These are phyloP conservation scores for Dufourea novaeangliae DNA, from an alignment of 1,140 invertebrate genomes.

Conservation along the genomic window DNA sequence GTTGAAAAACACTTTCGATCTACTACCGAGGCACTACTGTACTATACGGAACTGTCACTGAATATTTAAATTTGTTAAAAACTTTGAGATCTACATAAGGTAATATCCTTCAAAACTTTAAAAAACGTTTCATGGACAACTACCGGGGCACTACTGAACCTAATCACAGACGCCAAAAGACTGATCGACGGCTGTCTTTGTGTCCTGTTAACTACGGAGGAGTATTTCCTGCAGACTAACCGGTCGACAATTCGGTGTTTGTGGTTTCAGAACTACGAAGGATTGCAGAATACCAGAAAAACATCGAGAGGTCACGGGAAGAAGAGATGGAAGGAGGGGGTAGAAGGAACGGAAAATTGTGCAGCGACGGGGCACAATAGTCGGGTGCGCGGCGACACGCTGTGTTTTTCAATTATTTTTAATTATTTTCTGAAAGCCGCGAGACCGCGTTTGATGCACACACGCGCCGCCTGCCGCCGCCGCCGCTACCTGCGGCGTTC, in stretches of 20 bases:
- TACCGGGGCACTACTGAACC: not conserved
- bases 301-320: not conserved
- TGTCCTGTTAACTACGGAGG: conserved; percentile 34
- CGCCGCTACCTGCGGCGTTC: conserved; percentile 14
- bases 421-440: conserved; percentile 74
- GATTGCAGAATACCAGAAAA: conserved; percentile 38
- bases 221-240: not conserved
- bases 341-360: conserved; percentile 64
- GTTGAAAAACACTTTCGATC: not conserved
- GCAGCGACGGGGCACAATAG: conserved; percentile 52
- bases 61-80: too few species aligned
- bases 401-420: conserved; percentile 74
- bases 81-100: too few species aligned
- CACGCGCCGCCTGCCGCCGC: conserved; percentile 14
- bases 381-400: conserved; percentile 17
- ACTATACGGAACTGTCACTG: too few species aligned
- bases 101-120: too few species aligned
- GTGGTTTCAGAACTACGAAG: conserved; percentile 62
- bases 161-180: too few species aligned
- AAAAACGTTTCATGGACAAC: too few species aligned
- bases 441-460: conserved; percentile 51
- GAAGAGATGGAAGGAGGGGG: too few species aligned
- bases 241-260: conserved; percentile 67
- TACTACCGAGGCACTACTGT: not conserved
- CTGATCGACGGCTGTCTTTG: not conserved